phyloP scores from a whole-genome alignment of 2,797 vertebrate species.

The Leuciscus waleckii region DNA sequence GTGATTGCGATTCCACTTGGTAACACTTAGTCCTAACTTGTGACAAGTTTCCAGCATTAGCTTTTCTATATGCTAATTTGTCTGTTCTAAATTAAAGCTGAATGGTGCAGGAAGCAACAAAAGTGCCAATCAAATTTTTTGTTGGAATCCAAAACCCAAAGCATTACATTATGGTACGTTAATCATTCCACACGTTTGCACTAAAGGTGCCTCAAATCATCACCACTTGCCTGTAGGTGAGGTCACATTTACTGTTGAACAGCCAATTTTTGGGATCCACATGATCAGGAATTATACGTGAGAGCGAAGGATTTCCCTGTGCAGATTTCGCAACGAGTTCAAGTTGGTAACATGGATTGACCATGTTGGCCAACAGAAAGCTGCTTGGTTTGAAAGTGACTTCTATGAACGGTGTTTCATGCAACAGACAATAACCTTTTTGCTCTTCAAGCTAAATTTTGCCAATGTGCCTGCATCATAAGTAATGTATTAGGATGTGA shows the following conservation, averaged over 20 bases:
- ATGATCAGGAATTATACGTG: not conserved
- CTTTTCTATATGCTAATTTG: constrained; percentile 17
- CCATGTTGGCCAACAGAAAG: not conserved
- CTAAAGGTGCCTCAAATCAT: not conserved
- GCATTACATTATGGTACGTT: not conserved
- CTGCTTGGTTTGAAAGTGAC: not conserved
- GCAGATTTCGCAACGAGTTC: not conserved
- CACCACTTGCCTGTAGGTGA: too few species aligned
- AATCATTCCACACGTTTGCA: not conserved
- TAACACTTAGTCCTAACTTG: not conserved
- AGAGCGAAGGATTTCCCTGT: not conserved
- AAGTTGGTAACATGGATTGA: not conserved
- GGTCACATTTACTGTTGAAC: not conserved
- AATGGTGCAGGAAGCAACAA: not conserved
- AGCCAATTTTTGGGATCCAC: not conserved
- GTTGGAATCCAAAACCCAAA: not conserved
- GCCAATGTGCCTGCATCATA: not conserved
- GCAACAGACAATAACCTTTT: not conserved
- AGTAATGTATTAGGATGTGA: not conserved
- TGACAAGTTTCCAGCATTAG: not conserved
- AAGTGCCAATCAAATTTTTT: not conserved
- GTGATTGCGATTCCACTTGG: not conserved
- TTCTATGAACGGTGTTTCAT: not conserved
- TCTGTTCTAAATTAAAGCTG: not conserved
- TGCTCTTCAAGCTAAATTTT: not conserved